Base-by-base conservation (phyloP, 2,113 vertebrate genomes). In the Argyrosomus japonicus region DNA sequence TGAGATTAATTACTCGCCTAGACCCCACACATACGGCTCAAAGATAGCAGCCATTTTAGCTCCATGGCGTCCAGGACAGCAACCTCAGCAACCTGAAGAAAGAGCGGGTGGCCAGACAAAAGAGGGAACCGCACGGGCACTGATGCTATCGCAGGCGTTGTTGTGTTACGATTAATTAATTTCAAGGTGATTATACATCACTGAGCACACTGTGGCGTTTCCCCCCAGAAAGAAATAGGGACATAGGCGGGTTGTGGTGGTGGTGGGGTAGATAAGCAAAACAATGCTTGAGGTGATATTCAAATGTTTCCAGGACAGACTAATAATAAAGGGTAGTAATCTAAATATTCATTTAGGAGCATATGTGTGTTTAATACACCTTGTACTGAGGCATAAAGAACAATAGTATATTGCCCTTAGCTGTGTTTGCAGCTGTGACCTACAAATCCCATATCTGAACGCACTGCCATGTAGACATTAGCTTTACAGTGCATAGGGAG, bases 1-100 rank as follows among this genome's bases (percentile, higher is more conserved):
- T 97, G 97, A 97, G 97, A 99, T 99, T 98, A 99, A 99, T 98
- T 98, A 97, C 96, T 96, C 57, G 94, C 95, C 92, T 93, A 95
- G 95, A 94, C 95, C 93, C 92, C 86, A 90, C 85, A 85, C 95
- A 95, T 91, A 93, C 95, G 89, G 94, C 95, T 90, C 91, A 76
- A 91, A 93, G 95, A 93, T 93, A 93, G 95, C 95, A 92, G 95
- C 95, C 95, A 94, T 95, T 96, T 96, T 96, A 94, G 94, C 93
- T 94, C 48, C 19, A 64, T n/a, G 82, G 85, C 86, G 86, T 82
- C 76, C 90, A 93, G 95, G 94, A 93, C 95, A 94, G 95, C 91
- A 94, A 96, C 93, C 89, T 92, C 87, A 88, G 90, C 88, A 92
- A 93, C 91, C 91, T 88, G 86, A 84, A 81, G 89, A 91, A 81